A percentile compares a stretch with the other conserved stretches of the same genome.
Conservation (phyloP, 2,888 invertebrate species). For the Lutraria lutraria region DNA sequence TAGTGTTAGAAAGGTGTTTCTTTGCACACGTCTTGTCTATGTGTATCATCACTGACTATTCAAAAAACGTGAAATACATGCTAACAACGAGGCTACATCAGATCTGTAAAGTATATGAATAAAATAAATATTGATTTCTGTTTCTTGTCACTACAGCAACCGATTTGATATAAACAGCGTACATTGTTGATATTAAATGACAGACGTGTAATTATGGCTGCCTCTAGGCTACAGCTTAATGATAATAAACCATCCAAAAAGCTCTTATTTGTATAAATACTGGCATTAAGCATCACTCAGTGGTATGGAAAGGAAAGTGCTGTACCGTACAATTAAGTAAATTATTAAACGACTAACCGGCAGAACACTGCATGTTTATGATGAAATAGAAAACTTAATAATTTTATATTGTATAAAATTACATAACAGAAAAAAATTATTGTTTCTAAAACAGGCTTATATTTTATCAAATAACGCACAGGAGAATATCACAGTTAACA, state of each 20-base stretch:
- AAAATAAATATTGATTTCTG: conserved; percentile 24
- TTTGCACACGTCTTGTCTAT: too few relatives aligned
- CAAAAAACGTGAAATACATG: background rate
- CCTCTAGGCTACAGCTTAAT: background rate
- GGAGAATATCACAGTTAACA: too few relatives aligned
- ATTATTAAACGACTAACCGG: too few relatives aligned
- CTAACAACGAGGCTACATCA: background rate
- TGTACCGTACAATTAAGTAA: background rate
- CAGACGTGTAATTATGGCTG: background rate
- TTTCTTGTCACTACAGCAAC: conserved; percentile 13
- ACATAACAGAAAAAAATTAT: too few relatives aligned
- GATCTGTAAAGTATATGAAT: background rate
- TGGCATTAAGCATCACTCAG: background rate
- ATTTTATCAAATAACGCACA: too few relatives aligned
- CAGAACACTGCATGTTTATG: too few relatives aligned
- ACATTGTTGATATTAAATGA: background rate
- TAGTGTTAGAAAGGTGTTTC: too few relatives aligned
- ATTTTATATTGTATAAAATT: too few relatives aligned
- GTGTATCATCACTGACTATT: background rate
- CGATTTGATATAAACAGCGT: background rate
- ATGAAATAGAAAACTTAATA: too few relatives aligned
- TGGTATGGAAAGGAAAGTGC: background rate
- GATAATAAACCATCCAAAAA: background rate
- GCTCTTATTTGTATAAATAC: background rate
- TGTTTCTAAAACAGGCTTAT: too few relatives aligned